A percentile compares a stretch with the other conserved stretches of the same genome.
Conservation (phyloP, 2,797 vertebrate species). For the Myiotriccus ornatus region DNA sequence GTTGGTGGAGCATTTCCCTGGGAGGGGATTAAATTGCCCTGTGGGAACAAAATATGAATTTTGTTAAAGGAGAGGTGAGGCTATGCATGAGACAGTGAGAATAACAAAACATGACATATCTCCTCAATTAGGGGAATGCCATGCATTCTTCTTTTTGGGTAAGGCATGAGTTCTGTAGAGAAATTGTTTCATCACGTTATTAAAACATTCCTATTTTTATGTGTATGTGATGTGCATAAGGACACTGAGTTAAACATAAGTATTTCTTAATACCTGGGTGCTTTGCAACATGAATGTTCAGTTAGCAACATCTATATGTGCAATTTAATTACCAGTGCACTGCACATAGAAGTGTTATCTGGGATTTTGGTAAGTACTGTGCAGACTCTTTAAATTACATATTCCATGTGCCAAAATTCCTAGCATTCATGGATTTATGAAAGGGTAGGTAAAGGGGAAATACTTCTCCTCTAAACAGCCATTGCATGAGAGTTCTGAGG, state of each 20-base stretch:
- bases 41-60: background rate
- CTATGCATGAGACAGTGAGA: background rate
- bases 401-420: background rate
- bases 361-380: background rate
- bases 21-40: background rate
- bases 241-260: background rate
- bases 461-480: background rate
- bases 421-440: background rate
- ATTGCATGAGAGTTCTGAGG: background rate
- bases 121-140: background rate
- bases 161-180: background rate
- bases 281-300: background rate
- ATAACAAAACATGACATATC: background rate
- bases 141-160: background rate
- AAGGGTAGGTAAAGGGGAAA: background rate
- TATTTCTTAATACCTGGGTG: background rate
- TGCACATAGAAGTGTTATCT: accelerated
- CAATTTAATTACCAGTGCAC: background rate
- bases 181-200: background rate
- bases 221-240: background rate
- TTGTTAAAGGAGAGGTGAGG: background rate
- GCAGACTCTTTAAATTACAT: background rate
- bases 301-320: background rate
- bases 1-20: background rate
- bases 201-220: background rate